A percentile compares a stretch with the other conserved stretches of the same genome.
Conservation (phyloP, 2,113 vertebrate species). For the Ammodytes marinus region DNA sequence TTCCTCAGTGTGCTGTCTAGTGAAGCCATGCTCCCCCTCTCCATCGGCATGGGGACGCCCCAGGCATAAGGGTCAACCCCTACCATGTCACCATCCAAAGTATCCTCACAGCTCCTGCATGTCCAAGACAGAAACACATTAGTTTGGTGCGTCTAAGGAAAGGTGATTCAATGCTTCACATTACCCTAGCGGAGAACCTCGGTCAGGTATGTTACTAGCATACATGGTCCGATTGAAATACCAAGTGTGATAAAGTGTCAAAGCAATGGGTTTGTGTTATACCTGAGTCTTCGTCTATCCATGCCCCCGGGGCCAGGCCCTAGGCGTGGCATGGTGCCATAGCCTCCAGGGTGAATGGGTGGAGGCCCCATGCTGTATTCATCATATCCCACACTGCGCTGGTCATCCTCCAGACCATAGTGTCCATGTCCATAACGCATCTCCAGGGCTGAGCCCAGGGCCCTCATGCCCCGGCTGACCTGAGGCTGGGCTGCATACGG, state of each 20-base stretch:
- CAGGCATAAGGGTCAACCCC: constrained; percentile 90
- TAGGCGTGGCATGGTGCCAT: constrained; percentile 90
- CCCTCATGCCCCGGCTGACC: constrained; percentile 86
- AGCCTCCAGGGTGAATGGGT: constrained; percentile 87
- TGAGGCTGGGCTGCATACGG: constrained; percentile 93
- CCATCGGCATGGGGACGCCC: constrained; percentile 85
- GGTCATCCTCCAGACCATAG: constrained; percentile 93
- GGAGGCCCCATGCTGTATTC: constrained; percentile 90
- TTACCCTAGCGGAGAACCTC: background rate
- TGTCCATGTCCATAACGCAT: constrained; percentile 90
- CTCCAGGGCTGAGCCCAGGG: constrained; percentile 92
- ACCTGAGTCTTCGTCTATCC: constrained; percentile 91
- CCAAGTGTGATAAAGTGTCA: background rate
- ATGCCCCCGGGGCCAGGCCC: constrained; percentile 77
- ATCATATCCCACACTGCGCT: constrained; percentile 93
- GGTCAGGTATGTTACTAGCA: rapidly evolving
- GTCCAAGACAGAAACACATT: background rate
- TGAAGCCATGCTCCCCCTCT: constrained; percentile 94
- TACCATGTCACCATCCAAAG: constrained; percentile 91
- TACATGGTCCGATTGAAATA: no score
- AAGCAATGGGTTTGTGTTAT: constrained; percentile 12
- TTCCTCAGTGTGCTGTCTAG: constrained; percentile 94
- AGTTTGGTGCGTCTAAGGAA: background rate
- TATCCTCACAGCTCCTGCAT: constrained; percentile 94
- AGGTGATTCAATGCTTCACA: background rate